Percentiles rank a stretch among this genome's conserved stretches.
phyloP scores from a whole-genome alignment of 2,888 invertebrate genomes.

The Eretmocerus hayati region DNA sequence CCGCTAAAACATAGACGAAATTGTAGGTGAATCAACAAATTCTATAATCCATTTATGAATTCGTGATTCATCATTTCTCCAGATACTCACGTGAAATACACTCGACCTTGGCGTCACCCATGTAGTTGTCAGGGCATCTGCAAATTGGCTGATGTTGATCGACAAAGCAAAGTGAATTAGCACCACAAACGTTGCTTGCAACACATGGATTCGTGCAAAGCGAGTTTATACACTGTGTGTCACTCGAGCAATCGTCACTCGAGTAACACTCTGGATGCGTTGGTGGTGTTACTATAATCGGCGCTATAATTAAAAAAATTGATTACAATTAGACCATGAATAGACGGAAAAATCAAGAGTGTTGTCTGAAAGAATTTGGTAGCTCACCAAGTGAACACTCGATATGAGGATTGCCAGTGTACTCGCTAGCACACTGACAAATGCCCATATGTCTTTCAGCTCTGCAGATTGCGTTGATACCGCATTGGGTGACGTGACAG shows the following conservation, averaged over 20 bases:
- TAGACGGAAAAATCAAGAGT: neutral
- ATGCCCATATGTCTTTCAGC: conserved; percentile 68
- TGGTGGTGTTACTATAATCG: conserved; percentile 33
- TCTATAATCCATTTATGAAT: too few relatives aligned
- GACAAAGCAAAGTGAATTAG: conserved; percentile 75
- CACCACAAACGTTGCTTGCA: conserved; percentile 62
- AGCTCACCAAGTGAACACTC: conserved; percentile 62
- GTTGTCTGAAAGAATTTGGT: neutral
- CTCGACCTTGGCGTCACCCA: conserved; percentile 64
- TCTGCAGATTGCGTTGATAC: conserved; percentile 74
- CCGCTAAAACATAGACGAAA: conserved; percentile 41
- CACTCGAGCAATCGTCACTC: conserved; percentile 69
- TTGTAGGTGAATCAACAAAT: too few relatives aligned
- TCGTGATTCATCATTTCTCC: too few relatives aligned
- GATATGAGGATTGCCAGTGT: conserved; percentile 69
- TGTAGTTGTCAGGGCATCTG: conserved; percentile 71
- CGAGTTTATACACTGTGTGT: conserved; percentile 70
- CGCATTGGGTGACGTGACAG: conserved; percentile 71
- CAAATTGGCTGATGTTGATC: conserved; percentile 70
- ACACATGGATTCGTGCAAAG: conserved; percentile 73
- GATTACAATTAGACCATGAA: neutral
- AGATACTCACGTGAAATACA: conserved; percentile 74
- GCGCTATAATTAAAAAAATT: conserved; percentile 27
- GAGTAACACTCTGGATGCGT: conserved; percentile 62
- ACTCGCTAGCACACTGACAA: conserved; percentile 72